Evolutionary conservation across 2,888 invertebrate genomes (phyloP).

Genomic region (Nasonia oneida): DNA sequence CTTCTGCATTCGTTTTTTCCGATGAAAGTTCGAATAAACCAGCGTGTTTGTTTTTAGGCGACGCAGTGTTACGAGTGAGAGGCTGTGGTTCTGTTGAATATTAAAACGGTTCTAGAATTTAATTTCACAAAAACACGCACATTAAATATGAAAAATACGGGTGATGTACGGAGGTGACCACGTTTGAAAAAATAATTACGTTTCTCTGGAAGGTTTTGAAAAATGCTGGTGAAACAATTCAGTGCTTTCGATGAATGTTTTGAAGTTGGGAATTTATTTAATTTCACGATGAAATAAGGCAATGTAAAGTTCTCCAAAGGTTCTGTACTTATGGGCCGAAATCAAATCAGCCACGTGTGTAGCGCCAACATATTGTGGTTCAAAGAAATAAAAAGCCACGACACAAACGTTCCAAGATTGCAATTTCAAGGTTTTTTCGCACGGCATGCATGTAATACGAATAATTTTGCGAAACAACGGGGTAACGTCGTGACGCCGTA

Average conservation of each 20-base stretch:
- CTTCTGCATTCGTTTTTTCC: not conserved
- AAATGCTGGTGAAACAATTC: too few species aligned
- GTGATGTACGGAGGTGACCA: not conserved
- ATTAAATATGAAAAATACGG: not conserved
- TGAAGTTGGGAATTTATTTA: too few species aligned
- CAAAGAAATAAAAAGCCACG: too few species aligned
- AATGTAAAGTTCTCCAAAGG: too few species aligned
- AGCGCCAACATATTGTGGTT: too few species aligned
- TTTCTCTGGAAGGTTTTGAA: too few species aligned
- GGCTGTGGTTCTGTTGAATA: not conserved
- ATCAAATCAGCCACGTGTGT: too few species aligned
- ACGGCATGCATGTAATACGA: not conserved
- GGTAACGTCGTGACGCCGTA: not conserved
- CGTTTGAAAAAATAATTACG: not conserved
- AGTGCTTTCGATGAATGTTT: too few species aligned
- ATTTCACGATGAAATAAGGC: too few species aligned
- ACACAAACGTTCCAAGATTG: not conserved
- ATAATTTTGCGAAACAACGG: not conserved
- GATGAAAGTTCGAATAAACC: not conserved
- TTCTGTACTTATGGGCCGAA: too few species aligned
- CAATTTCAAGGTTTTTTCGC: not conserved
- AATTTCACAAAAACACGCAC: not conserved
- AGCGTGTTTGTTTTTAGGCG: not conserved
- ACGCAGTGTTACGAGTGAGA: not conserved
- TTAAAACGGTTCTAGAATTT: not conserved